Evolutionary conservation across 2,797 vertebrate genomes (phyloP), one percentile per base, ranked within the genome.

Genomic region (Phalanger gymnotis): DNA sequence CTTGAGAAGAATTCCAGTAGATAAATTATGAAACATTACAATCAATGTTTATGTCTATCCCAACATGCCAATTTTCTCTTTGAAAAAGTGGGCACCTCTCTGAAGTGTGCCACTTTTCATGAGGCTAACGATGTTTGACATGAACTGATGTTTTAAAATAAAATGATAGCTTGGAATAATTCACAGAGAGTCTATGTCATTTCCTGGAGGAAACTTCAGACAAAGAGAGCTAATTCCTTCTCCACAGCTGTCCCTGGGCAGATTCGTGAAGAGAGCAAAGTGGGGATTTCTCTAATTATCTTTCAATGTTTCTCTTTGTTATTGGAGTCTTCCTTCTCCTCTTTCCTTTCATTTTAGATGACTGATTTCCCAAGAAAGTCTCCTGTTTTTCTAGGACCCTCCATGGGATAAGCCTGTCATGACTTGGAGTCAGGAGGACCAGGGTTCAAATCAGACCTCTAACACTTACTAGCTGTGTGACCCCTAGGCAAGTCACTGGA

Each of bases 1-100:
- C 92, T 90, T 92, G 87, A 55, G 97, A 96, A 27, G 31, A 95
- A 92, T 52, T 95, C 14, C 94, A 91, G 3, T 55, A 58, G 27
- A 56, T 57, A 90, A 3, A 54, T 52, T 34, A 54, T 47, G 0
- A 28, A 51, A 90, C 94, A 16, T 14, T 93, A 58, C 81, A 61
- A 95, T 92, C 93, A 66, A 51, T 93, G 22, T 95, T 19, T 53
- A 91, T n/a, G 91, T 91, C 91, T 93, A n/a, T 57, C 6, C 92
- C 13, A 93, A 94, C 93, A 3, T 92, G 52, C 2, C 5, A n/a
- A 57, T 47, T 13, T 55, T 91, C 16, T n/a, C 34, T 90, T 87
- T 87, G 40, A 12, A 87, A 87, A 47, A 47, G 19, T 87, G 40
- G 40, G 22, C 22, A 87, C 22, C 40, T 87, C 22, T 87, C 61